A percentile compares a stretch with the other conserved stretches of the same genome.
Evolutionary conservation across 2,797 vertebrate genomes (phyloP).

Genomic region (Rhabdophis nuchalis): DNA sequence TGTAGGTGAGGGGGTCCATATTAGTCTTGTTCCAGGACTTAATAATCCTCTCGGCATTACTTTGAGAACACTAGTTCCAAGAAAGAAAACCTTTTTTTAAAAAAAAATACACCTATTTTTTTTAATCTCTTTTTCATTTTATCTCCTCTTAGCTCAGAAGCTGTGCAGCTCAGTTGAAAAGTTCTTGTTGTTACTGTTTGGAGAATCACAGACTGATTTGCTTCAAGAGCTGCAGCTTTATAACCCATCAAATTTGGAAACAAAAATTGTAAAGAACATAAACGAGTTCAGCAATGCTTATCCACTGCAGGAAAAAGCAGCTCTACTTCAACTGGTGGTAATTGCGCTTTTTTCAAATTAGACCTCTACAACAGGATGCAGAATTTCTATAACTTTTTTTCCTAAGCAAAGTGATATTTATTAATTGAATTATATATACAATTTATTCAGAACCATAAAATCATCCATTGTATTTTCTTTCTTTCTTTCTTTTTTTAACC

Average conservation of each 20-base stretch:
- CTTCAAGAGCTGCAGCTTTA: background rate
- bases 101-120: background rate
- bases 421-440: background rate
- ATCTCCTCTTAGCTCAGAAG: background rate
- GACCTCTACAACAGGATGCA: background rate
- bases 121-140: background rate
- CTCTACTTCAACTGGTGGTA: background rate
- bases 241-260: background rate
- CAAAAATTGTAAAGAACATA: fast-evolving
- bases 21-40: too few species aligned
- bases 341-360: background rate
- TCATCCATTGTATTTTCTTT: background rate
- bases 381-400: background rate
- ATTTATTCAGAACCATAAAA: background rate
- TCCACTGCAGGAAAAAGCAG: background rate
- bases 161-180: background rate
- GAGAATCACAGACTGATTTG: background rate
- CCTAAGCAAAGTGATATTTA: background rate
- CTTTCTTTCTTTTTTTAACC: background rate
- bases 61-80: background rate
- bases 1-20: too few species aligned
- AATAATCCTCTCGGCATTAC: background rate
- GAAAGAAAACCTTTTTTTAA: background rate
- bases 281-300: background rate
- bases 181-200: background rate